Percentiles rank a stretch among this genome's conserved stretches.
Evolutionary conservation across 2,888 invertebrate genomes (phyloP).

Genomic region (Halocaridina rubra): DNA sequence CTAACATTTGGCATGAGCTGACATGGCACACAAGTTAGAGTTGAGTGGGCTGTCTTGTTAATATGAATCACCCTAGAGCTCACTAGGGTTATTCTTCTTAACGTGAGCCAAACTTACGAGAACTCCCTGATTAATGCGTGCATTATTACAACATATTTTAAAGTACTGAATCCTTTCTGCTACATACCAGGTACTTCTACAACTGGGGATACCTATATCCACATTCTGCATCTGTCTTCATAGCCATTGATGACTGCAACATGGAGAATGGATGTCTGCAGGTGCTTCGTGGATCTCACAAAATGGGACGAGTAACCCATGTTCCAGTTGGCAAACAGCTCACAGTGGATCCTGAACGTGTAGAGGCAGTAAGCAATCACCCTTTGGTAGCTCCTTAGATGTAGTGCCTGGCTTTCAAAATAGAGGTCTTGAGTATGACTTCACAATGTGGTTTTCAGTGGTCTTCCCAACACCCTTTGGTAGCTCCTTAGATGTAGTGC

Average conservation of each 20-base stretch:
- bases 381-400: too few species aligned
- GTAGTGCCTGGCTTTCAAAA: background rate
- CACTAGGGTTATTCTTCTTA: too few species aligned
- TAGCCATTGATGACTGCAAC: slow-evolving; percentile 53
- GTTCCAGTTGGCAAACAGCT: slow-evolving; percentile 39
- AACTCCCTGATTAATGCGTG: background rate
- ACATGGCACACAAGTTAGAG: too few species aligned
- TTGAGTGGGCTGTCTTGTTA: too few species aligned
- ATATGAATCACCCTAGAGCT: too few species aligned
- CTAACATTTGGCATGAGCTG: too few species aligned
- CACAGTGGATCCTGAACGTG: slow-evolving; percentile 19
- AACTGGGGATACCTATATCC: slow-evolving; percentile 51
- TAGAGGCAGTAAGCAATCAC: background rate
- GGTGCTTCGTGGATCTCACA: slow-evolving; percentile 48
- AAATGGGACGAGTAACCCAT: slow-evolving; percentile 44
- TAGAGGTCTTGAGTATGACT: background rate
- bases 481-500: background rate
- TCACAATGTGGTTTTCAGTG: too few species aligned
- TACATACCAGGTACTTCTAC: slow-evolving; percentile 52
- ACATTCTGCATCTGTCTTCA: slow-evolving; percentile 48
- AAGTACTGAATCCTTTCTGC: background rate
- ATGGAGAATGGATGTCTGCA: slow-evolving; percentile 55
- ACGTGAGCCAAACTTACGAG: too few species aligned
- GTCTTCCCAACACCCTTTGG: too few species aligned
- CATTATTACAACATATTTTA: background rate